These are phyloP conservation scores for Brachyhypopomus occidentalis DNA, from an alignment of 2,113 vertebrate genomes.

Conservation along the genomic window DNA sequence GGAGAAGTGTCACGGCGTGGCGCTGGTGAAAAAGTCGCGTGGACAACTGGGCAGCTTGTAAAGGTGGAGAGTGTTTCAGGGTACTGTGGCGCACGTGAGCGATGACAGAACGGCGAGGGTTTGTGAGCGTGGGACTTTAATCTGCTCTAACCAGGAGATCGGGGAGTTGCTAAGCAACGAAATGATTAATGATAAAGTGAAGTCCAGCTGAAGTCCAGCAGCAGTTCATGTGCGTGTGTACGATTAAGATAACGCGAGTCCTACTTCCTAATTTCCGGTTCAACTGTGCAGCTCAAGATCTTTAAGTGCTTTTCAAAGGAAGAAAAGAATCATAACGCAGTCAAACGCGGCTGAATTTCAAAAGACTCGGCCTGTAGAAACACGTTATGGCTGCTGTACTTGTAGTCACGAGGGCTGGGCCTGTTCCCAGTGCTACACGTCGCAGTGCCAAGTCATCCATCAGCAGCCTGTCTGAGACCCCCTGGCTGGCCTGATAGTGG, in stretches of 20 bases:
- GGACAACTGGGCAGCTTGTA: background rate
- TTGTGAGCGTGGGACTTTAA: background rate
- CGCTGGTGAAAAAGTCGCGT: conserved; percentile 11
- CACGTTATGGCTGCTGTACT: too few relatives aligned
- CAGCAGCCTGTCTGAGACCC: conserved; percentile 32
- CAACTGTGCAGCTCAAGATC: too few relatives aligned
- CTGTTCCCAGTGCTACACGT: conserved; percentile 23
- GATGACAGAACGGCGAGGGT: background rate
- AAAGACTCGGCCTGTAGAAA: too few relatives aligned
- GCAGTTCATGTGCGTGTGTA: too few relatives aligned
- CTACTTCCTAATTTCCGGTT: too few relatives aligned
- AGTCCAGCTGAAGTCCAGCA: too few relatives aligned
- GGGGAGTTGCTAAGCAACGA: too few relatives aligned
- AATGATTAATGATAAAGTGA: too few relatives aligned
- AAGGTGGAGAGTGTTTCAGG: background rate
- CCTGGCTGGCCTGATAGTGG: conserved; percentile 40
- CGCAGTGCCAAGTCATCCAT: conserved; percentile 16
- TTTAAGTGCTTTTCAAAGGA: too few relatives aligned
- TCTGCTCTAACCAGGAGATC: too few relatives aligned
- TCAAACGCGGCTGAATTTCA: background rate
- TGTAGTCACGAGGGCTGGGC: background rate
- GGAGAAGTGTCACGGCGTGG: conserved; percentile 2
- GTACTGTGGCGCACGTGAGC: background rate
- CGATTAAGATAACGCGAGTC: too few relatives aligned
- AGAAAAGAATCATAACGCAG: background rate